Evolutionary conservation across 1,140 invertebrate species (phyloP).

Genomic region (Rhyzopertha dominica): DNA sequence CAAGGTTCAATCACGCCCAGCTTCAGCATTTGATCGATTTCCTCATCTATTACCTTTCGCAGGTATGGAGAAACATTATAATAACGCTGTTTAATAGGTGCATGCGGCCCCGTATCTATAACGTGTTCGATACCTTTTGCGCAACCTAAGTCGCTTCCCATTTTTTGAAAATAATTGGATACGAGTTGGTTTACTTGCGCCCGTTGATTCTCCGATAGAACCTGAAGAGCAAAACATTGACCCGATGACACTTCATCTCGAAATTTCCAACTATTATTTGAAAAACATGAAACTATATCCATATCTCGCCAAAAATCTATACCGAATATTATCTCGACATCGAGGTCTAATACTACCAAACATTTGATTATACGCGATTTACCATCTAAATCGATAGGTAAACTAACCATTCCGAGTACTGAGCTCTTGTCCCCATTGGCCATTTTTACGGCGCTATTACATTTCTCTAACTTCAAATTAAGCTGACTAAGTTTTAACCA

Average conservation of each 20-base stretch:
- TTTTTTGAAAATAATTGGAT: neutral
- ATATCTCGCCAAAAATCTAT: too few relatives aligned
- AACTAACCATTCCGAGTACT: too few relatives aligned
- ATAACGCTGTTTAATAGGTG: constrained; percentile 10
- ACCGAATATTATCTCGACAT: too few relatives aligned
- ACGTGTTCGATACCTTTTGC: neutral
- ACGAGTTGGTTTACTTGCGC: constrained; percentile 4
- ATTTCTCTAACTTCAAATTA: too few relatives aligned
- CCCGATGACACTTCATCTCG: neutral
- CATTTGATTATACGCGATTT: too few relatives aligned
- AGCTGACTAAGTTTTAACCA: too few relatives aligned
- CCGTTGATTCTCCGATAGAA: neutral
- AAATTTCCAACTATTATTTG: constrained; percentile 1
- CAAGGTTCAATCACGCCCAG: constrained; percentile 10
- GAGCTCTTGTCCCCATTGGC: too few relatives aligned
- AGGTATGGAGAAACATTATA: constrained; percentile 26
- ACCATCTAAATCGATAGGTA: too few relatives aligned
- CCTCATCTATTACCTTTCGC: constrained; percentile 18
- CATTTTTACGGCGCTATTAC: too few relatives aligned
- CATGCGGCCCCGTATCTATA: neutral
- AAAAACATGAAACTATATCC: too few relatives aligned
- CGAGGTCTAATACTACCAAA: too few relatives aligned
- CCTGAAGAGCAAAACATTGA: neutral
- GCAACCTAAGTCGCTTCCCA: neutral
- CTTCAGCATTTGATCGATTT: constrained; percentile 13